phyloP scores from a whole-genome alignment of 2,797 vertebrate genomes.

The Esox masquinongy region DNA sequence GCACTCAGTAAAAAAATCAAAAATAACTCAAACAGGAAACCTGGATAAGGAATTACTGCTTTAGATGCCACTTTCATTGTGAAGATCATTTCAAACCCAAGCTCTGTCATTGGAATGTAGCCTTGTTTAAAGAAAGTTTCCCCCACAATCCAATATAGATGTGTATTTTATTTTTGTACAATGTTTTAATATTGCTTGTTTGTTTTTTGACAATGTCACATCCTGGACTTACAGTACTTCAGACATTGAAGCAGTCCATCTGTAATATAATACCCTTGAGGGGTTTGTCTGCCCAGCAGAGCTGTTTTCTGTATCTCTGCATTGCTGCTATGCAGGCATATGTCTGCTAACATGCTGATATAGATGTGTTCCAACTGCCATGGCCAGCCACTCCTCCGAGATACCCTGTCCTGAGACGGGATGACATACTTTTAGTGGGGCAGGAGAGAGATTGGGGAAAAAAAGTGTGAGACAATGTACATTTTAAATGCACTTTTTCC shows the following conservation, averaged over 20 bases:
- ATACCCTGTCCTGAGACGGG: constrained; percentile 51
- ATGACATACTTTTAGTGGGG: background rate
- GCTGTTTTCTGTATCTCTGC: constrained; percentile 61
- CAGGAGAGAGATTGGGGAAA: background rate
- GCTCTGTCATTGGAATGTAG: constrained; percentile 2
- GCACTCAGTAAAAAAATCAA: background rate
- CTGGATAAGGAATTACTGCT: background rate
- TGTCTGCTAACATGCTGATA: constrained; percentile 46
- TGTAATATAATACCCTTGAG: background rate
- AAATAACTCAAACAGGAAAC: background rate
- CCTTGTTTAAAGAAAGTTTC: background rate
- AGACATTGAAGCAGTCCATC: constrained; percentile 29
- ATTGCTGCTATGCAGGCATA: constrained; percentile 54
- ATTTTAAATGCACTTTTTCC: too few species aligned
- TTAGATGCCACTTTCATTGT: background rate
- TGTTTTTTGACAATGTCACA: background rate
- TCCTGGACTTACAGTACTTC: constrained; percentile 17
- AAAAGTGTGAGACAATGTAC: background rate
- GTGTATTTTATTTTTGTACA: background rate
- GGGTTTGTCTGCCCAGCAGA: constrained; percentile 45
- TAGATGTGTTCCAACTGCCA: constrained; percentile 52
- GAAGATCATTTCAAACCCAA: background rate
- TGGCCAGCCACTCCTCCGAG: constrained; percentile 29
- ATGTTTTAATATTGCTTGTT: background rate
- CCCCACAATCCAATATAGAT: background rate